Evolutionary conservation across 2,888 invertebrate species (phyloP), one percentile per base, ranked within the genome.

Genomic region (Spisula subtruncata): DNA sequence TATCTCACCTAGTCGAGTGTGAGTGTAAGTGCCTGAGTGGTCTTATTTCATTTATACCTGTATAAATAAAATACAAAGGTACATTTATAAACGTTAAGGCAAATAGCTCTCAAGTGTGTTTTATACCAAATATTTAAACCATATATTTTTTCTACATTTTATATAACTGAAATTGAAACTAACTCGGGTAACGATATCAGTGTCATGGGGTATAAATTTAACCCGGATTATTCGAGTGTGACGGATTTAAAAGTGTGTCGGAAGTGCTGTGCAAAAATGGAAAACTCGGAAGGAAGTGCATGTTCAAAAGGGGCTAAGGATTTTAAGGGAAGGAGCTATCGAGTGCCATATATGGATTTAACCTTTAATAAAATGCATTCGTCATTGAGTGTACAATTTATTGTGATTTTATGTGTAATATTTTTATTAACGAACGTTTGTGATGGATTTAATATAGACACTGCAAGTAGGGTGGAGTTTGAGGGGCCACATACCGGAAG

Each of bases 391-490:
- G 41, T 5, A 41, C 29, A 5, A 0, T 18, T 75, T 75, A 32
- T 75, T 75, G 14, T 75, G 75, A 18, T 32, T 75, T 75, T 75
- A 32, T 32, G 32, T 35, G n/a, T 32, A 32, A 16, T 75, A 16
- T 75, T 35, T 35, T 16, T 75, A 75, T 75, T 35, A 75, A 35
- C 35, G 35, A 75, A 75, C 35, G 16, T 75, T 4, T 75, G 75
- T 75, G 29, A 82, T 88, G 90, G 91, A 82, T 91, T 91, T 91
- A 91, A 91, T 83, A 56, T 91, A 56, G 89, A 91, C 81, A 87
- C 82, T 1, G 20, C 32, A 0, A 88, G 85, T 32, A 79, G 25
- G 5, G 75, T 87, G 25, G 84, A 84, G 41, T 86, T 90, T 54
- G 51, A 81, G 4, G 91, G 91, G 12, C 79, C 81, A 18, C 80